These are phyloP conservation scores for Hemichromis elongatus DNA, from an alignment of 2,113 vertebrate genomes.

Conservation along the genomic window DNA sequence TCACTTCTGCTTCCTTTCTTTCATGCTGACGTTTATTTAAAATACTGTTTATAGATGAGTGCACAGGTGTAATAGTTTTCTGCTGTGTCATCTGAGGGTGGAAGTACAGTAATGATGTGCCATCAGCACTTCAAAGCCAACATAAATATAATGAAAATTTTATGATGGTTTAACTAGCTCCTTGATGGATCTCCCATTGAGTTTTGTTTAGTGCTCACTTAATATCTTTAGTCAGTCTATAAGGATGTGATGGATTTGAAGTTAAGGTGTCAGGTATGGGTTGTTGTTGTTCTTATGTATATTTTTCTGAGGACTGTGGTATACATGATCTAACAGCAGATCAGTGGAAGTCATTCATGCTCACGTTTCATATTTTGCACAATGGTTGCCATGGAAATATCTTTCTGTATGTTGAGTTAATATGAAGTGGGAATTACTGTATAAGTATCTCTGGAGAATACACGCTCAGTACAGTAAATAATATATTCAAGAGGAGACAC, in stretches of 20 bases:
- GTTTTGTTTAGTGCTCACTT: neutral
- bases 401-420: neutral
- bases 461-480: neutral
- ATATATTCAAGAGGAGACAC: neutral
- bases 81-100: neutral
- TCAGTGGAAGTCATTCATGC: constrained; percentile 30
- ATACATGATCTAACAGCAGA: neutral
- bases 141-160: neutral
- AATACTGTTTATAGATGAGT: neutral
- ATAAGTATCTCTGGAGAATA: neutral
- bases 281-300: rapidly evolving
- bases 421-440: neutral
- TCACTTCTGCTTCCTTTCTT: neutral
- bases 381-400: constrained; percentile 43
- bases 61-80: neutral
- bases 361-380: constrained; percentile 29
- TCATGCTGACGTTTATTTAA: neutral
- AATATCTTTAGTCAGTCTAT: neutral
- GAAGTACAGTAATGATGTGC: neutral
- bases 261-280: neutral
- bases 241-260: neutral
- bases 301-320: neutral
- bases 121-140: neutral
- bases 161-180: neutral
- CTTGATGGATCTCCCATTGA: neutral